phyloP scores from a whole-genome alignment of 2,113 vertebrate genomes.

The Petroica traversi region DNA sequence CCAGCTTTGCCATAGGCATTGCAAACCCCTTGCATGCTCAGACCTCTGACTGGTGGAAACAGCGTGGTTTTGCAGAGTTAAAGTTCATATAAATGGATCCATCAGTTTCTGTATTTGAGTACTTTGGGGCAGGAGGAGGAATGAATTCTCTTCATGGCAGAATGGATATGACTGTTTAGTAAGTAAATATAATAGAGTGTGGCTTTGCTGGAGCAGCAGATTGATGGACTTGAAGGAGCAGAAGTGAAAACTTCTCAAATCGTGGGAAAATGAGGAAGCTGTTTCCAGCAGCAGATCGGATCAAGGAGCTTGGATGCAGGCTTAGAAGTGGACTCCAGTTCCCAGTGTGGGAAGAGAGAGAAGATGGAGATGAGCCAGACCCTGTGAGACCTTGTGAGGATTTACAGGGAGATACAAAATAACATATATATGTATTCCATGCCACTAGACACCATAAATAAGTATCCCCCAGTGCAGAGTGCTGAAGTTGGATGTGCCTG shows the following conservation, averaged over 20 bases:
- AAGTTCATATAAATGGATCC: not conserved
- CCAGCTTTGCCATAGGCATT: not conserved
- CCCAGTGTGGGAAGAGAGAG: not conserved
- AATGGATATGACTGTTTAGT: not conserved
- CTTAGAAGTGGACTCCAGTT: not conserved
- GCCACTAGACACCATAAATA: not conserved
- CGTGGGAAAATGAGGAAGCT: not conserved
- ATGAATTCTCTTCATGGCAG: not conserved
- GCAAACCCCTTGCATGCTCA: not conserved
- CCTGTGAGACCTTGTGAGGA: not conserved
- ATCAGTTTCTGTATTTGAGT: not conserved
- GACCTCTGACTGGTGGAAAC: not conserved
- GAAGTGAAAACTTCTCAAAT: not conserved
- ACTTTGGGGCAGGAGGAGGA: not conserved
- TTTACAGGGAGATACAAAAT: not conserved
- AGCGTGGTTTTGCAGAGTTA: not conserved
- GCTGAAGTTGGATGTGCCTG: not conserved
- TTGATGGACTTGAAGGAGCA: not conserved
- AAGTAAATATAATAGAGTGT: not conserved
- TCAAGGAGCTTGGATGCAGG: not conserved
- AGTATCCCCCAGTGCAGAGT: not conserved
- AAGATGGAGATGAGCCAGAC: not conserved
- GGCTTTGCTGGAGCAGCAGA: not conserved
- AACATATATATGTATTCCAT: not conserved
- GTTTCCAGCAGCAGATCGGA: fast-evolving